A percentile compares a stretch with the other conserved stretches of the same genome.
phyloP scores from a whole-genome alignment of 2,888 invertebrate species.

The Orthosia incerta region DNA sequence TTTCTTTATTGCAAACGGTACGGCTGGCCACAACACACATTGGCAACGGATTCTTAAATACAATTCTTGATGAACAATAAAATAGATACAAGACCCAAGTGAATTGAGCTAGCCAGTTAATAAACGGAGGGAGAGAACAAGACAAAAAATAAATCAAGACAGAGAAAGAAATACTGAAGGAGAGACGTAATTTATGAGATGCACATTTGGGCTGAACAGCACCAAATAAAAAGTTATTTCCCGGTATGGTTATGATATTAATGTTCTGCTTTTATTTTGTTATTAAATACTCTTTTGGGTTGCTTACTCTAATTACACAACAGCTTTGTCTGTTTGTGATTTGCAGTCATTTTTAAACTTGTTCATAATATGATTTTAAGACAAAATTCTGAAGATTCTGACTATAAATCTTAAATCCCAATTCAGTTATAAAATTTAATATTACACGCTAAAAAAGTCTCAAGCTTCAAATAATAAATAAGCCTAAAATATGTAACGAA shows the following conservation, averaged over 20 bases:
- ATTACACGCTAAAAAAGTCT: conserved; percentile 56
- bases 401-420: conserved; percentile 35
- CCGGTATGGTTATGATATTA: conserved; percentile 83
- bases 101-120: conserved; percentile 84
- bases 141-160: conserved; percentile 82
- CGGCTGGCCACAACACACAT: conserved; percentile 15
- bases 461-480: conserved; percentile 61
- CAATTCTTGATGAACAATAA: conserved; percentile 77
- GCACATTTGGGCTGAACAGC: conserved; percentile 90
- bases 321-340: background rate
- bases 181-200: conserved; percentile 88
- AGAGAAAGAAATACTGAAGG: conserved; percentile 85
- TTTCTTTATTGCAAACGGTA: conserved; percentile 29
- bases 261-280: conserved; percentile 68
- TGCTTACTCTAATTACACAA: background rate
- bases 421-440: conserved; percentile 58
- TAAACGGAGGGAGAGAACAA: conserved; percentile 80
- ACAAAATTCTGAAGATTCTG: conserved; percentile 7
- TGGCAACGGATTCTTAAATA: conserved; percentile 72
- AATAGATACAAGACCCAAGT: conserved; percentile 79
- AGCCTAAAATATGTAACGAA: conserved; percentile 66
- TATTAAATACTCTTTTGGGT: conserved; percentile 28
- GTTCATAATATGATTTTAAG: background rate
- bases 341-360: background rate
- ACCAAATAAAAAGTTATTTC: conserved; percentile 87